Evolutionary conservation across 1,140 invertebrate genomes (phyloP), one percentile per base, ranked within the genome.

Genomic region (Ctenoplectra terminalis): DNA sequence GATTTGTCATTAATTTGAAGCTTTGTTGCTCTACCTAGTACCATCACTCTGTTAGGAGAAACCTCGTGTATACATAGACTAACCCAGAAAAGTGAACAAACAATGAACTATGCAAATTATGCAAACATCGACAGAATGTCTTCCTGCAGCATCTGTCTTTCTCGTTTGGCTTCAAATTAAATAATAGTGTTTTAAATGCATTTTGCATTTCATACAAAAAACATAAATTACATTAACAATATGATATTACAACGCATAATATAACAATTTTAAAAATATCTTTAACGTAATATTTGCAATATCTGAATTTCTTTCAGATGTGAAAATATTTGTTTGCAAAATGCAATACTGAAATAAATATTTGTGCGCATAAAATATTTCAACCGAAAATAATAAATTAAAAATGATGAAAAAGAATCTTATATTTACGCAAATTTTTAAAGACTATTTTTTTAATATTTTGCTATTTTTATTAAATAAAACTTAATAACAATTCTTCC

Each of bases 81-180:
- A 67, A 69, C 20, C 50, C 74, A 48, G 50, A 66, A 17, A 61
- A 70, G 60, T n/a, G 34, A 31, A 61, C 54, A 70, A 82, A 52
- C 37, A 37, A 2, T 26, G 46, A 80, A 34, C n/a, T 26, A 46
- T 43, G 76, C 64, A 48, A 31, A 69, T 81, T 70, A 70, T 82
- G 76, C 29, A 80, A 82, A 82, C 54, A 70, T 52, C 23, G 60
- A 61, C 34, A 37, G 37, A 37, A 20, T 34, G 60, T 63, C 80
- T 80, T 61, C 17, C 5, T 60, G 34, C 26, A 37, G 29, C 58
- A 29, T 82, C 52, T 70, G 54, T 58, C 52, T 37, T 31, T 61
- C 37, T 40, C 17, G 37, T 66, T 66, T 5, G 3, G n/a, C 13
- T n/a, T 17, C 7, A 43, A 0, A 17, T 66, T 66, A 66, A 29